phyloP scores from a whole-genome alignment of 1,140 invertebrate genomes.

The Drosophila bocki region DNA sequence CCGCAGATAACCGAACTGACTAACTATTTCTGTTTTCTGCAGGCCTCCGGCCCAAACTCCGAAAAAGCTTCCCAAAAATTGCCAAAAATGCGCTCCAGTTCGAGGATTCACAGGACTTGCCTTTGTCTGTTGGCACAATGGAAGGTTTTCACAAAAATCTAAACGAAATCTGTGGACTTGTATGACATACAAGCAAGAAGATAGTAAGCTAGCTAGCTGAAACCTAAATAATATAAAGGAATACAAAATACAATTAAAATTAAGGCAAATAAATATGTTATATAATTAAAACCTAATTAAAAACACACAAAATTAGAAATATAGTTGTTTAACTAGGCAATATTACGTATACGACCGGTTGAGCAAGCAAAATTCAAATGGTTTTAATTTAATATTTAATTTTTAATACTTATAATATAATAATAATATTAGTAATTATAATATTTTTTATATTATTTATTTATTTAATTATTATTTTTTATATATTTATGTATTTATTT shows the following conservation, averaged over 20 bases:
- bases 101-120: background rate
- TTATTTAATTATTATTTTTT: no score
- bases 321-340: background rate
- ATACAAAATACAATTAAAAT: background rate
- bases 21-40: constrained; percentile 58
- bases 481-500: no score
- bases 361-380: background rate
- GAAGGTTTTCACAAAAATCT: background rate
- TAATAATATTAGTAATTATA: no score
- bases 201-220: no score
- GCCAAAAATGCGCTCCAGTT: constrained; percentile 12
- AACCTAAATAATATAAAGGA: no score
- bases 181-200: no score
- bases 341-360: background rate
- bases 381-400: background rate
- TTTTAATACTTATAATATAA: background rate
- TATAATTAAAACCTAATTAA: background rate
- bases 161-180: background rate
- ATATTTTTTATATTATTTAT: no score
- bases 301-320: background rate
- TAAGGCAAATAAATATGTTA: no score
- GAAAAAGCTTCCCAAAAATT: constrained; percentile 15
- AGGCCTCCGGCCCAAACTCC: constrained; percentile 31
- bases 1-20: constrained; percentile 61
- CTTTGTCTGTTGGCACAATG: constrained; percentile 5